These are phyloP conservation scores for Passer montanus DNA, from an alignment of 2,113 vertebrate genomes.

Conservation along the genomic window DNA sequence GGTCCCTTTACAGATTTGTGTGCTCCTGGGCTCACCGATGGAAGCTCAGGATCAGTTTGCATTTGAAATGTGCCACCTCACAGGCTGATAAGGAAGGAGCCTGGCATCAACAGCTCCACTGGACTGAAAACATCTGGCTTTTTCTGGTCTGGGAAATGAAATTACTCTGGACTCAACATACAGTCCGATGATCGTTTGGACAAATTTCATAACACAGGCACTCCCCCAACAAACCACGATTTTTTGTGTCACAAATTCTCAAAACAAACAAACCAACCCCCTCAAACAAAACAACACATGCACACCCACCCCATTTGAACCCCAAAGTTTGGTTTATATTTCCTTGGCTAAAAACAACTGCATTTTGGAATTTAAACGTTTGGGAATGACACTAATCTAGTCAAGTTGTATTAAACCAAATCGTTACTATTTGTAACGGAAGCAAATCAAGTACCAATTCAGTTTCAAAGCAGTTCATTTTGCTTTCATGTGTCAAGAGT, in stretches of 20 bases:
- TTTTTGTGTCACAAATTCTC: neutral
- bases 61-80: neutral
- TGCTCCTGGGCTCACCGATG: neutral
- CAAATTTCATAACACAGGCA: neutral
- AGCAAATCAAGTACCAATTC: neutral
- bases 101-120: neutral
- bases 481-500: neutral
- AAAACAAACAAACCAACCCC: neutral
- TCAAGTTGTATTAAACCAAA: neutral
- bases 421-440: neutral
- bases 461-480: neutral
- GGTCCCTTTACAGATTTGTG: neutral
- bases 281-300: neutral
- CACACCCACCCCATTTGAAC: neutral
- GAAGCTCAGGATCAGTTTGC: neutral
- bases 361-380: neutral
- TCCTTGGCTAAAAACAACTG: neutral
- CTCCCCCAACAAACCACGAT: rapidly evolving
- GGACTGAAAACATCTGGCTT: neutral
- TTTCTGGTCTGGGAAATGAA: neutral
- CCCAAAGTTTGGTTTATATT: neutral
- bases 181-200: neutral
- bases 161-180: neutral
- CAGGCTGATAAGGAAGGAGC: neutral
- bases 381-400: neutral